Conservation (phyloP, 2,797 vertebrate species). For the Neosalanx taihuensis region DNA sequence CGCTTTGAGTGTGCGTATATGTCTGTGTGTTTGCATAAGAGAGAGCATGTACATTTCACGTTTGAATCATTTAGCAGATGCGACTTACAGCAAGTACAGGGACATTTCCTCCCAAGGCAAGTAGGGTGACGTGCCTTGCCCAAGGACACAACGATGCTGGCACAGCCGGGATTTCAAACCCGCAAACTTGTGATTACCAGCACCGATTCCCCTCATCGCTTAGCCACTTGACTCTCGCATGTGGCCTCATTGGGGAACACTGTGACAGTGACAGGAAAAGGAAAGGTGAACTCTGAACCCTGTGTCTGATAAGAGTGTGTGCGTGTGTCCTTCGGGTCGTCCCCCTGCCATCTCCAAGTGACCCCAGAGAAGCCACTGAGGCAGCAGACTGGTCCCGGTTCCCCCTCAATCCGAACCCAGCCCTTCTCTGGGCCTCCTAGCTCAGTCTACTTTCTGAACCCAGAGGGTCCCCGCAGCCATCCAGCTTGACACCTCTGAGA, state of each 20-base stretch:
- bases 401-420: neutral
- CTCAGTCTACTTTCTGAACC: neutral
- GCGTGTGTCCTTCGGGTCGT: slow-evolving; percentile 9
- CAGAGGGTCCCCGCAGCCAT: neutral
- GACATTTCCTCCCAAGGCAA: no score
- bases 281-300: neutral
- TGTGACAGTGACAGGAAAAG: neutral
- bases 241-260: neutral
- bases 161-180: no score
- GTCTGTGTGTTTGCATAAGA: neutral
- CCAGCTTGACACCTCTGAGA: slow-evolving; percentile 10
- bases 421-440: neutral
- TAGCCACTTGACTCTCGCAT: no score
- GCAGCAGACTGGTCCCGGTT: neutral
- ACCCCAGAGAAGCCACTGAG: neutral
- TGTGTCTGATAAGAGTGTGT: neutral
- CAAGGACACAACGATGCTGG: no score
- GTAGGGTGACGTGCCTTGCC: no score
- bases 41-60: neutral
- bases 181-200: no score
- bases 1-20: neutral
- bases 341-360: slow-evolving; percentile 10
- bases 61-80: no score
- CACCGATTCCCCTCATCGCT: no score
- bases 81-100: no score